A percentile compares a stretch with the other conserved stretches of the same genome.
These are phyloP conservation scores for Olivierus martensii DNA, from an alignment of 1,140 invertebrate genomes.

Conservation along the genomic window DNA sequence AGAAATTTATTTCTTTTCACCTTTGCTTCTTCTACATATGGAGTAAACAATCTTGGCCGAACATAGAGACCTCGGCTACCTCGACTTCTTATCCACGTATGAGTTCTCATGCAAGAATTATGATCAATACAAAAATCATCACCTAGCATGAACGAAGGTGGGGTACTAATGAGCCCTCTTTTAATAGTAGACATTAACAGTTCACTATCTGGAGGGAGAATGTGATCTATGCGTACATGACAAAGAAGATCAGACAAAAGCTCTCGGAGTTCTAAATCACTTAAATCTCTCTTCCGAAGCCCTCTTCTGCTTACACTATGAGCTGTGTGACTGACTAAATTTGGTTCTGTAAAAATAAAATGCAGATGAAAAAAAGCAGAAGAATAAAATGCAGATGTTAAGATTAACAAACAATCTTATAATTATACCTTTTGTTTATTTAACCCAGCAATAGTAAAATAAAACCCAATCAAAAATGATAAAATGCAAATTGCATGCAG, in stretches of 20 bases:
- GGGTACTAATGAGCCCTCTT: conserved; percentile 66
- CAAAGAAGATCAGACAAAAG: conserved; percentile 66
- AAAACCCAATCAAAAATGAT: too few species aligned
- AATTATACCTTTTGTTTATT: too few species aligned
- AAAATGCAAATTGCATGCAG: too few species aligned
- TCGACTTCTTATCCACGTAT: conserved; percentile 65
- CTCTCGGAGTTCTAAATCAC: conserved; percentile 73
- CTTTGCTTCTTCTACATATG: conserved; percentile 88
- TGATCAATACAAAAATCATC: conserved; percentile 27
- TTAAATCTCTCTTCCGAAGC: conserved; percentile 65
- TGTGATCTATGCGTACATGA: conserved; percentile 74
- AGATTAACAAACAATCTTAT: too few species aligned
- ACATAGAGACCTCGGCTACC: conserved; percentile 62
- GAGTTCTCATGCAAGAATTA: conserved; percentile 25
- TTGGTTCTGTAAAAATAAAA: conserved; percentile 52
- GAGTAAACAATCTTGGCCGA: conserved; percentile 75
- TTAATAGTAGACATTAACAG: conserved; percentile 55
- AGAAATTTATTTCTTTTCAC: conserved; percentile 33
- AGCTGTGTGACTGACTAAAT: conserved; percentile 77
- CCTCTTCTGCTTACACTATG: conserved; percentile 77
- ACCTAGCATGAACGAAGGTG: conserved; percentile 73
- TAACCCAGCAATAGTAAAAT: too few species aligned
- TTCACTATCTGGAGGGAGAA: conserved; percentile 72
- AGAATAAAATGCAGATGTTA: too few species aligned
- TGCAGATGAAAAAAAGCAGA: too few species aligned